Evolutionary conservation across 1,140 invertebrate genomes (phyloP), one percentile per base, ranked within the genome.

Genomic region (Lepidurus packardi): DNA sequence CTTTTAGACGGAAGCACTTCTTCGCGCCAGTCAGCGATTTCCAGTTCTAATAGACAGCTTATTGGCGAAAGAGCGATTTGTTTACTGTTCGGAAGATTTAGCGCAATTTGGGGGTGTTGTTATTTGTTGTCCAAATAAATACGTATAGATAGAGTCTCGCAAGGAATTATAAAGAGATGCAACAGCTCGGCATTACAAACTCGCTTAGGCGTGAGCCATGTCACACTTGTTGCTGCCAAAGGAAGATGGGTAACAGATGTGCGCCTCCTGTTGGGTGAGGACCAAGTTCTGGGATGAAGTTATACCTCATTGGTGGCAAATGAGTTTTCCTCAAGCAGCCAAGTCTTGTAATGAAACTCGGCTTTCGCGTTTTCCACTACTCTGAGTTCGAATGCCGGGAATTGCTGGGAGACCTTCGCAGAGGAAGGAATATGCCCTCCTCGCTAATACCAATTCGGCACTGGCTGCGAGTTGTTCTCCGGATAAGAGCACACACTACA

Each of bases 301-400:
- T 65, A 65, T 65, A 65, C 53, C 21, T 65, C 53, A 65, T 13
- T n/a, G 21, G 16, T 65, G 53, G 9, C 13, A 21, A 13, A 65
- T 21, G 13, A 16, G 13, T 65, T 34, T 34, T 34, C 34, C 53
- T 1, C 53, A 65, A 65, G 9, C 16, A 65, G 53, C 21, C 53
- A 65, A 65, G n/a, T 65, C 16, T 34, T 65, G 53, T n/a, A 65
- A 65, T 65, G 53, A 65, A 65, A 65, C 53, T 65, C 53, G 53
- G 53, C n/a, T 65, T 9, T 16, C 53, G 16, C 13, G 16, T 9
- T 65, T 65, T 65, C 53, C 53, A 65, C 53, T 65, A n/a, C 16
- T 65, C 3, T 1, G 53, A 65, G 53, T 65, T 1, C 53, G 8
- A 65, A 16, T n/a, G 53, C 16, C 53, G 53, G 16, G 5, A 11